Conservation (phyloP, 1,140 invertebrate species). For the Meloidogyne floridensis region DNA sequence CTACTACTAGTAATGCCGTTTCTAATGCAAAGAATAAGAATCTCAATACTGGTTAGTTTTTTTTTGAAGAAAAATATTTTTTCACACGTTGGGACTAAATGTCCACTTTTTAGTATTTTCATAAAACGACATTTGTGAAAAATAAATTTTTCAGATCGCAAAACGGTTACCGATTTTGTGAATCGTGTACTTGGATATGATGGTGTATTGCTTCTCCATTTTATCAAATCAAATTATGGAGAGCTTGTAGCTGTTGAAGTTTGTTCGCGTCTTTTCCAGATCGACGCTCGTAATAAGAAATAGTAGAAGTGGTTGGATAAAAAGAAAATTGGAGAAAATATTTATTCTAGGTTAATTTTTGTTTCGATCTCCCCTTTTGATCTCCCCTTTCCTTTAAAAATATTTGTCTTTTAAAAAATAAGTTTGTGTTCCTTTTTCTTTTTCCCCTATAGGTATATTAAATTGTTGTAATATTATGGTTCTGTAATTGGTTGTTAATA, state of each 20-base stretch:
- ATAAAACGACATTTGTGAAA: background rate
- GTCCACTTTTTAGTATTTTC: background rate
- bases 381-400: no score
- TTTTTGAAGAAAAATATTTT: no score
- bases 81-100: no score
- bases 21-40: background rate
- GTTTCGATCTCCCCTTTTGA: no score
- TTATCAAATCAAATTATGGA: background rate
- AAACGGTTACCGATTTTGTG: background rate
- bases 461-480: no score
- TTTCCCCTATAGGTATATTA: no score
- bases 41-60: background rate
- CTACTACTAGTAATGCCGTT: background rate
- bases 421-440: no score
- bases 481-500: no score
- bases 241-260: background rate
- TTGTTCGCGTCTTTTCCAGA: background rate
- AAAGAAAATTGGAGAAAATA: no score
- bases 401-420: no score
- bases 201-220: background rate
- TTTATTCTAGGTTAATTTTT: no score
- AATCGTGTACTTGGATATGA: background rate
- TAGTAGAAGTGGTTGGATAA: background rate
- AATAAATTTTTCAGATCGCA: background rate
- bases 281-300: background rate